Evolutionary conservation across 2,797 vertebrate genomes (phyloP), one percentile per base, ranked within the genome.

Genomic region (Bovichtus variegatus): DNA sequence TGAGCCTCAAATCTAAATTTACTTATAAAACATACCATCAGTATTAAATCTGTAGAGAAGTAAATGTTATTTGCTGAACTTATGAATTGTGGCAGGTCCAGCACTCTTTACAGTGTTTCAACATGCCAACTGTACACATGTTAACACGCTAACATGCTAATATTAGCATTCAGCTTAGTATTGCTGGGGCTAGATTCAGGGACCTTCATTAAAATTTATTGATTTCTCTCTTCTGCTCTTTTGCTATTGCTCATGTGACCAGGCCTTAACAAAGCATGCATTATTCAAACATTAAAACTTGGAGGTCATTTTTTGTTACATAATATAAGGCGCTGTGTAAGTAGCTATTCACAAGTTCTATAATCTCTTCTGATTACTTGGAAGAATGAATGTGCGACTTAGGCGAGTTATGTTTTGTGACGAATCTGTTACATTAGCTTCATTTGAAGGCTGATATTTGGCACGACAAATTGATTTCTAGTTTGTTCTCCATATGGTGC

Each of bases 401-500:
- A 6, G 11, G 0, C 55, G 50, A 16, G n/a, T 49, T 8, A 6
- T 43, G 36, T 29, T 34, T 34, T 54, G 8, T 47, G 54, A 40
- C 47, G 67, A 71, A 76, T 83, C 41, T 82, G 50, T 19, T 19
- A 21, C 43, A 65, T 65, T 15, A 59, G 77, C 44, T 64, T 12
- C 11, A 49, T 75, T 63, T 55, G 31, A 67, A 34, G 60, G 47
- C 67, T 55, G 13, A 66, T 66, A 68, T 60, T 71, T 77, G 49
- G 54, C 38, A 27, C 3, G 8, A 63, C 47, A 75, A 71, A 73
- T n/a, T 75, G 57, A 74, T 61, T 58, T 83, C 27, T 51, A 16
- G 54, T 80, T 64, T 76, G 68, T 53, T 68, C 25, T 77, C 27
- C 46, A n/a, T 43, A 44, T 72, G 62, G 53, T 41, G 69, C 55